Evolutionary conservation across 2,113 vertebrate species (phyloP).

Genomic region (Cyphomyrus plagiostoma): DNA sequence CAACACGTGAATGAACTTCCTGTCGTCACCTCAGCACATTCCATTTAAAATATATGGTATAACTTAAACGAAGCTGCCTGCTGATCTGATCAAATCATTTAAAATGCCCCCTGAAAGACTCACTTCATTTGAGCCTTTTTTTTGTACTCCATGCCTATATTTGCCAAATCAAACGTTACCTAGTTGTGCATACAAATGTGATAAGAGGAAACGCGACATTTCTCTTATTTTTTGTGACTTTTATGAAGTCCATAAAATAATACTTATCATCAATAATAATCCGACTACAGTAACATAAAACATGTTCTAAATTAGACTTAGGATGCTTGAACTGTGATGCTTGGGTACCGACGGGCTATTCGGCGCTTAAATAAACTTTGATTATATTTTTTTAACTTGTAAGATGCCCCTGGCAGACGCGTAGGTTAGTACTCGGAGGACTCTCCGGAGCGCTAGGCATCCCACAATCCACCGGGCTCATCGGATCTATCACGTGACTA

Average conservation of each 20-base stretch:
- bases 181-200: neutral
- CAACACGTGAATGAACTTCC: neutral
- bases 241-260: neutral
- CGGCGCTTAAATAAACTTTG: neutral
- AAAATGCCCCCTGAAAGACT: neutral
- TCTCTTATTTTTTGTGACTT: neutral
- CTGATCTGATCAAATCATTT: neutral
- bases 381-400: neutral
- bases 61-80: neutral
- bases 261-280: neutral
- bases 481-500: neutral
- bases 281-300: neutral
- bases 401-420: neutral
- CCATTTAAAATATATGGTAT: neutral
- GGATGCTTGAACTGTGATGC: neutral
- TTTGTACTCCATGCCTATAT: neutral
- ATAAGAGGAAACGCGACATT: neutral
- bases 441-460: neutral
- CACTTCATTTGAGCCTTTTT: neutral
- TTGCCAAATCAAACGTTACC: neutral
- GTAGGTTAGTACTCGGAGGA: neutral
- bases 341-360: neutral
- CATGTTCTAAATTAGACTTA: neutral
- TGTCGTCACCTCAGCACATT: neutral
- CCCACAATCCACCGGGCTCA: neutral